A percentile compares a stretch with the other conserved stretches of the same genome.
Evolutionary conservation across 2,888 invertebrate species (phyloP).

Genomic region (Corythucha ciliata): DNA sequence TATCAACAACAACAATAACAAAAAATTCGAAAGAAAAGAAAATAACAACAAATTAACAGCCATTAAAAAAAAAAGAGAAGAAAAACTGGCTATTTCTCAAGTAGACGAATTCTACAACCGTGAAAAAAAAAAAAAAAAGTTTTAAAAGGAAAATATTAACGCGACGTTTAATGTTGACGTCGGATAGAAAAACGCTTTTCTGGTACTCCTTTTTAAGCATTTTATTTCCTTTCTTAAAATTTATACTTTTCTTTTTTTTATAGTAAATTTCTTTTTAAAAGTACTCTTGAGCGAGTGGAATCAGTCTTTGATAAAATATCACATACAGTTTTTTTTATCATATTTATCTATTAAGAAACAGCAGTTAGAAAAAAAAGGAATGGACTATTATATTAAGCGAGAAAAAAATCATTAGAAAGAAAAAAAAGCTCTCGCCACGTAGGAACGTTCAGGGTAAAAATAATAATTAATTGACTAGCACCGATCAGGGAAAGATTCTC

Average conservation of each 20-base stretch:
- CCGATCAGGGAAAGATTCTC: too few species aligned
- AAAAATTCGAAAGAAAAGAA: background rate
- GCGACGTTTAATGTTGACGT: too few species aligned
- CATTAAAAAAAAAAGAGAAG: background rate
- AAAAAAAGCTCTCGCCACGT: too few species aligned
- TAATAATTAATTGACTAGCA: too few species aligned
- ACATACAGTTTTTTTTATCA: conserved; percentile 41
- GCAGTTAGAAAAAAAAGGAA: too few species aligned
- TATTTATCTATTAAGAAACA: too few species aligned
- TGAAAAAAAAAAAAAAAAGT: background rate
- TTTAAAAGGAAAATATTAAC: too few species aligned
- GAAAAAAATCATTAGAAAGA: too few species aligned
- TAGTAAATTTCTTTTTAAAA: background rate
- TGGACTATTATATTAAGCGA: too few species aligned
- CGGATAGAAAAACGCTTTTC: too few species aligned
- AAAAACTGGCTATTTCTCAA: background rate
- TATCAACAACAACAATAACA: background rate
- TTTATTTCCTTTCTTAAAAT: conserved; percentile 12
- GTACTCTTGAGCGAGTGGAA: conserved; percentile 29
- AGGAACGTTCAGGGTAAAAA: too few species aligned
- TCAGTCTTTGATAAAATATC: conserved; percentile 49
- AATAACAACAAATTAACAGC: background rate
- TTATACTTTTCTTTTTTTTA: conserved; percentile 1
- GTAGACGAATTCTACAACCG: background rate
- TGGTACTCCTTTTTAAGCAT: background rate